Evolutionary conservation across 2,888 invertebrate genomes (phyloP).

Genomic region (Parasteatoda lunata): DNA sequence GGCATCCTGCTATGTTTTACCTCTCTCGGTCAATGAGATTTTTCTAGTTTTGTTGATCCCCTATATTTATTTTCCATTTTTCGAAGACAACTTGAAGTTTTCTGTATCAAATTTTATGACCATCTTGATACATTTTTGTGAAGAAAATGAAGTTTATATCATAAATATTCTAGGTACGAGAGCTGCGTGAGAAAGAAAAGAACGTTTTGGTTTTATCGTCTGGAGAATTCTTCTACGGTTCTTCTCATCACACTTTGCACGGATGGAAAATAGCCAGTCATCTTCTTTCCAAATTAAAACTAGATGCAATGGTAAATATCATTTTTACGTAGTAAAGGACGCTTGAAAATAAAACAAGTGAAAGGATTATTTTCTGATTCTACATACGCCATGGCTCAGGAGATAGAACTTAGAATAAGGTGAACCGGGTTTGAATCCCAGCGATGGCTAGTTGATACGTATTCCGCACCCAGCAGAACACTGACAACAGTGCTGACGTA

Average conservation of each 20-base stretch:
- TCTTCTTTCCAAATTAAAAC: slow-evolving; percentile 19
- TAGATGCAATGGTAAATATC: slow-evolving; percentile 49
- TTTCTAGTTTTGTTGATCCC: too few species aligned
- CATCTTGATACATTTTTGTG: too few species aligned
- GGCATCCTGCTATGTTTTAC: too few species aligned
- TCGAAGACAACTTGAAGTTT: too few species aligned
- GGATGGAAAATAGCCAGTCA: slow-evolving; percentile 31
- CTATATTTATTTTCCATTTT: too few species aligned
- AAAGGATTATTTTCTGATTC: neutral
- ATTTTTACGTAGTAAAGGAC: too few species aligned
- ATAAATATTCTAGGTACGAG: slow-evolving; percentile 11
- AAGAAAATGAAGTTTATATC: too few species aligned
- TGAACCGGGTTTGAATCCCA: too few species aligned
- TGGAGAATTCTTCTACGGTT: slow-evolving; percentile 40
- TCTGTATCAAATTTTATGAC: too few species aligned
- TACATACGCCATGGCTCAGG: neutral
- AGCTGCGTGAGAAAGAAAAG: slow-evolving; percentile 35
- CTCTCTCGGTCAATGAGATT: too few species aligned
- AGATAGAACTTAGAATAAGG: neutral
- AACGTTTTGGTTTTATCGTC: slow-evolving; percentile 44
- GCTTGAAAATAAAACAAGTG: neutral
- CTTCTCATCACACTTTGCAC: slow-evolving; percentile 9
- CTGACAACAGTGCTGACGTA: neutral
- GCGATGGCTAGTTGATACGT: too few species aligned
- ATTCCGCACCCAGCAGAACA: neutral